Percentiles rank a stretch among this genome's conserved stretches.
phyloP scores from a whole-genome alignment of 2,888 invertebrate species.

The Hartigia nigra region DNA sequence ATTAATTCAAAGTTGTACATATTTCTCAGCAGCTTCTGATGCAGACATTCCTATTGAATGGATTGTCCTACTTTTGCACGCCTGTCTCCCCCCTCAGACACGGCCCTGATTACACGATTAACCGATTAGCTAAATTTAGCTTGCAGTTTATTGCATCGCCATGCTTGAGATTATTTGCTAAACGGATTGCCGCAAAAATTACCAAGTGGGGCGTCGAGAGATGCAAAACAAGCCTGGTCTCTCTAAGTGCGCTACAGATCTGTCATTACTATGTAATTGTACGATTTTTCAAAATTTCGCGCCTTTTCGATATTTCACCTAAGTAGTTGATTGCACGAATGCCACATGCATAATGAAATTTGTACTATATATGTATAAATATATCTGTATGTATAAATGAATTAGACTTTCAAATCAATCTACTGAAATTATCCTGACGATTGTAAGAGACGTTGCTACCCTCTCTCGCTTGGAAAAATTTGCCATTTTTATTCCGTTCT shows the following conservation, averaged over 20 bases:
- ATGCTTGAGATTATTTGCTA: constrained; percentile 17
- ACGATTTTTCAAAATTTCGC: not conserved
- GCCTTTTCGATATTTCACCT: not conserved
- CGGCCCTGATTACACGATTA: not conserved
- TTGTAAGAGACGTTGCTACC: constrained; percentile 36
- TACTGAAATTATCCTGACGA: constrained; percentile 41
- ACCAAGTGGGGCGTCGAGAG: constrained; percentile 16
- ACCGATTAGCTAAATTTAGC: constrained; percentile 14
- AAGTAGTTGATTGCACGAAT: not conserved
- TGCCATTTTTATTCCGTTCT: constrained; percentile 43
- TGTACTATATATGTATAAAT: not conserved
- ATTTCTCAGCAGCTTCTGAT: not conserved
- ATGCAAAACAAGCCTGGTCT: constrained; percentile 10
- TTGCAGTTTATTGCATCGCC: constrained; percentile 21
- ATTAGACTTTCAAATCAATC: constrained; percentile 59
- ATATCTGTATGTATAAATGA: not conserved
- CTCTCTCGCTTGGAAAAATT: constrained; percentile 32
- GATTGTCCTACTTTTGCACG: not conserved
- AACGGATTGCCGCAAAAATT: constrained; percentile 18
- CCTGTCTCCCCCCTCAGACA: not conserved
- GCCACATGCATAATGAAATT: not conserved
- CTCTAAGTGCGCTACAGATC: not conserved
- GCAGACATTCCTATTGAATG: not conserved
- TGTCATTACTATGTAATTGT: not conserved
- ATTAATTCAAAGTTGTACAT: not conserved